Evolutionary conservation across 1,140 invertebrate species (phyloP), one percentile per base, ranked within the genome.

Genomic region (Lordiphosa collinella): DNA sequence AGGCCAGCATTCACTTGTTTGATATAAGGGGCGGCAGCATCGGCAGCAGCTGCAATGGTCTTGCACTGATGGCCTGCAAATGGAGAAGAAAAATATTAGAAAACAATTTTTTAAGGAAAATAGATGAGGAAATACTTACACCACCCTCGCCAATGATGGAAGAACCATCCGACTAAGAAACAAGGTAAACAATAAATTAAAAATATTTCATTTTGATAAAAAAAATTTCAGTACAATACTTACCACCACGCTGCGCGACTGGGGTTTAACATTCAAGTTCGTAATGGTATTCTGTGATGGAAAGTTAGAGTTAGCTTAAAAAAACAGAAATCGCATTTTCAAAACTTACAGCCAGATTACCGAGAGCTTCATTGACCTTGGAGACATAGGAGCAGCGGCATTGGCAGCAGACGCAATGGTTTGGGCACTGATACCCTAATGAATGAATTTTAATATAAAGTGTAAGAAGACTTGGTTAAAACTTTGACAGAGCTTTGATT

Each of bases 61-160:
- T 70, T 61, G 62, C 51, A 54, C 66, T 69, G 4, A 65, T 34
- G 22, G 53, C 58, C 67, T 71, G 35, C 1, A 35, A 58, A 36
- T 35, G 8, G 9, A 35, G 5, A 2, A 10, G 16, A 41, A 8
- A n/a, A 12, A 22, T 10, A 25, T 18, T 32, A 8, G 10, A 9
- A n/a, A 35, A 34, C 14, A 2, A n/a, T 2, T 14, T 11, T n/a
- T 4, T 0, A 10, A 4, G 1, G 9, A 1, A 10, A 35, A n/a
- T 35, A 8, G 3, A 35, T 0, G 37, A 10, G 13, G 13, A 35
- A 34, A 40, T 37, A 52, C 49, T 52, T 41, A 52, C 49, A 31
- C 49, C 49, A 37, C 36, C 49, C 36, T 52, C 49, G 10, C 14
- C 49, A 13, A 52, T 52, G 36, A 52, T 52, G 16, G 49, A 50